Conservation (phyloP, 2,113 vertebrate genomes). For the Melanocharis versteri region DNA sequence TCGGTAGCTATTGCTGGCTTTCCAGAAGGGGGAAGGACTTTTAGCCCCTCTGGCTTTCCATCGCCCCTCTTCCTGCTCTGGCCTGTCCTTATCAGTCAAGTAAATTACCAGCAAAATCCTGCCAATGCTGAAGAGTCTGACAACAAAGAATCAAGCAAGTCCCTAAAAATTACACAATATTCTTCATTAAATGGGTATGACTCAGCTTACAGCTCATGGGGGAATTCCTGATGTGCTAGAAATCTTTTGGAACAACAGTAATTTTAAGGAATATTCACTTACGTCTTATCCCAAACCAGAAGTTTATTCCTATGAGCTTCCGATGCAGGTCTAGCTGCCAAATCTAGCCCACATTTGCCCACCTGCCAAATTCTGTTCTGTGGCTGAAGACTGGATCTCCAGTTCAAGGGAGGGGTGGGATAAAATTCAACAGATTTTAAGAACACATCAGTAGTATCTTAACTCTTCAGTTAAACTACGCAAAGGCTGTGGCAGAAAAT, state of each 20-base stretch:
- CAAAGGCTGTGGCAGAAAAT: background rate
- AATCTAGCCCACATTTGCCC: background rate
- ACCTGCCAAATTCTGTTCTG: background rate
- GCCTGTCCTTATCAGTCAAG: background rate
- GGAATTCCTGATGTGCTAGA: background rate
- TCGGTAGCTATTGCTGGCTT: background rate
- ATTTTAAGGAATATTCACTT: background rate
- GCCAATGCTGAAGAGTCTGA: background rate
- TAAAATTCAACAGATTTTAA: background rate
- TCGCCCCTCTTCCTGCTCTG: fast-evolving
- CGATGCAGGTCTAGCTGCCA: background rate
- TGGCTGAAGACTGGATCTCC: background rate
- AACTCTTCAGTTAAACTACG: background rate
- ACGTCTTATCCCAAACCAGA: background rate
- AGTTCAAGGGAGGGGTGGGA: background rate
- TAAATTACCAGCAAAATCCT: background rate
- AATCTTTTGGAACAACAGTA: background rate
- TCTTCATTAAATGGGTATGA: background rate
- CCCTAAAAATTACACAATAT: fast-evolving
- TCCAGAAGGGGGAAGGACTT: background rate
- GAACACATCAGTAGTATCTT: background rate
- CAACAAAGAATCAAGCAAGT: background rate
- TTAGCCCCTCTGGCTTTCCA: background rate
- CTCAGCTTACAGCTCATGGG: background rate
- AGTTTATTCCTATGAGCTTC: background rate